Base-by-base conservation (phyloP, 2,113 vertebrate genomes). In the Muntiacus reevesi region DNA sequence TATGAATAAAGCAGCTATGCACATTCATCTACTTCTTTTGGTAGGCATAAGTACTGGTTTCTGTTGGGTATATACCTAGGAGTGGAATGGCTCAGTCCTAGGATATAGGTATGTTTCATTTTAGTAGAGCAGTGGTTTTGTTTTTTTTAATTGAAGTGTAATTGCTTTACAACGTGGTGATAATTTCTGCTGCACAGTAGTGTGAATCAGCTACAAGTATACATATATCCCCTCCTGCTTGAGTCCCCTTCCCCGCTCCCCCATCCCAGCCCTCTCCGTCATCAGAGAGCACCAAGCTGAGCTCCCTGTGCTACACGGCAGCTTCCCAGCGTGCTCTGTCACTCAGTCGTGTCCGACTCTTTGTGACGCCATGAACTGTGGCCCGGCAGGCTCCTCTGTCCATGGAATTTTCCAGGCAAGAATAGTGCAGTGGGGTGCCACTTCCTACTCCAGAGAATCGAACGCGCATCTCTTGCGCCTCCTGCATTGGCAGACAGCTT, bases 391-490 rank as follows among this genome's bases (percentile, higher is more conserved):
- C n/a, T 71, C 67, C 67, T 71, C n/a, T 36, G 64, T 67, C n/a
- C 17, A 36, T 36, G 64, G 9, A 71, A 36, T 71, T 71, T 71
- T 36, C n/a, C 19, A 36, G 17, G 4, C n/a, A 36, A 71, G n/a
- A 36, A 36, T 36, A 71, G n/a, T 71, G 10, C 19, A 40, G 19
- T 71, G 21, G 64, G n/a, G n/a, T 71, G 67, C 67, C 1, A 21
- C 67, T 71, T 71, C n/a, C n/a, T 23, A 36, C 19, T 71, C 67
- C n/a, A 71, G n/a, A n/a, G n/a, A 10, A 12, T 71, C 5, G 1
- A 5, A 23, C n/a, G 23, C 10, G 0, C 9, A 36, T 23, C n/a
- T 71, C n/a, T 71, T 36, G 67, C 2, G 0, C 43, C 71, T 76
- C 23, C 71, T 76, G 71, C 3, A 2, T 76, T 76, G 23, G 36